Evolutionary conservation across 2,888 invertebrate species (phyloP).

Genomic region (Lampropteryx suffumata): DNA sequence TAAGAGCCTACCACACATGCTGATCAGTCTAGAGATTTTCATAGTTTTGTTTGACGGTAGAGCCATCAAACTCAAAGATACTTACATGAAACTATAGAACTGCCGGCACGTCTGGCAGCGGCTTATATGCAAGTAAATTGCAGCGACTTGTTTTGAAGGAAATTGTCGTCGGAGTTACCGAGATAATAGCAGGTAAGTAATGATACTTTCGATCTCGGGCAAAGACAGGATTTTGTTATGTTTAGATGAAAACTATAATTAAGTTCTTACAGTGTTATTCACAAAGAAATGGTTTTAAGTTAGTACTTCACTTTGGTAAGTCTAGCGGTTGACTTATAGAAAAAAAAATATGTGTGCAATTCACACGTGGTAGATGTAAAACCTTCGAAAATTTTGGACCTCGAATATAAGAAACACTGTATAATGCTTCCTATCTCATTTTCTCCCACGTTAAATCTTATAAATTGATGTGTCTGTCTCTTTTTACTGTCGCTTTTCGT

Average conservation of each 20-base stretch:
- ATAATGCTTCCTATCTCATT: no score
- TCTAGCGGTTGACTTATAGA: no score
- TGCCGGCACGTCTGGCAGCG: not conserved
- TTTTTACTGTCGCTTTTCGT: no score
- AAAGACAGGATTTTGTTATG: slow-evolving; percentile 24
- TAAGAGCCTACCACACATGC: not conserved
- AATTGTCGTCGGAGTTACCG: slow-evolving; percentile 55
- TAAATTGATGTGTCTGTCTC: no score
- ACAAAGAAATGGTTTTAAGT: not conserved
- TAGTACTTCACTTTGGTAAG: no score
- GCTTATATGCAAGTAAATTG: slow-evolving; percentile 47
- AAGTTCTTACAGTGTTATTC: not conserved
- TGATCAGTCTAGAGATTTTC: not conserved
- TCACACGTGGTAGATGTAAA: no score
- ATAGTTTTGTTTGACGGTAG: not conserved
- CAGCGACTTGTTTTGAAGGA: slow-evolving; percentile 57
- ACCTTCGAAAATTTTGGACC: no score
- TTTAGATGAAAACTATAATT: slow-evolving; percentile 11
- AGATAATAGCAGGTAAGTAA: slow-evolving; percentile 45
- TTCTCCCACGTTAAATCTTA: no score
- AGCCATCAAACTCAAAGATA: not conserved
- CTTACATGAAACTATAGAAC: not conserved
- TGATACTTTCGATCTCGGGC: slow-evolving; percentile 51
- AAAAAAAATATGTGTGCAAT: no score
- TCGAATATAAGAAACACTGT: no score